Base-by-base conservation (phyloP, 2,797 vertebrate genomes). In the Ibycter americanus region DNA sequence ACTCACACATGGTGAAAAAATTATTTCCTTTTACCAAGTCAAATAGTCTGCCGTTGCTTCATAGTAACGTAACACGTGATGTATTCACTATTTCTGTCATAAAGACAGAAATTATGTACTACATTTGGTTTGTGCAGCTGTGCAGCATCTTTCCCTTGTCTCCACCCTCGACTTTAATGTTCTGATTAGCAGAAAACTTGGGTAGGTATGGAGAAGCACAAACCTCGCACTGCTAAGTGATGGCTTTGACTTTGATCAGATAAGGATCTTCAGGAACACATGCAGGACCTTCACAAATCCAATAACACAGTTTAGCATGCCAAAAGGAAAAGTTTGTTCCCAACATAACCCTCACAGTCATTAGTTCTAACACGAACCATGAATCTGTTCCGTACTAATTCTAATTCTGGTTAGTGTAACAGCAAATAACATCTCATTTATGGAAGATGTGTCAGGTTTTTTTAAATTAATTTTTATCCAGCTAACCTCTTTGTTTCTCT, bases 301-400 rank as follows among this genome's bases (percentile, higher is more conserved):
- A 89, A 65, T 97, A 84, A 84, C 10, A 76, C 22, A 44, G 26
- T 89, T 91, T 82, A 71, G 74, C 42, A 55, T 67, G 44, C 44
- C 56, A 85, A 32, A 51, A 94, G 54, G 77, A 95, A 86, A 90
- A 82, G 42, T 89, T 93, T 90, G n/a, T 76, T 92, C 66, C 59
- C 49, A 65, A 29, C 12, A 67, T 47, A 93, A 79, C 12, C 34
- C 18, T 90, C 42, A 54, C 8, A 72, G 36, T 79, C n/a, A 32
- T 82, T 71, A 84, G 76, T 82, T 93, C 62, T 82, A 77, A 82
- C 42, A 58, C 42, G 20, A 93, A 68, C 36, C 4, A 65, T 38
- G 16, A 78, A 89, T 79, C 54, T 83, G 19, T 78, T 76, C 65
- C 52, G 11, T 72, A 63, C 84, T 90, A 81, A 52, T 58, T 84